Evolutionary conservation across 35 echinoderm and acorn worm species (phyloP), one percentile per base, ranked within the genome.

Genomic region (Lytechinus pictus): DNA sequence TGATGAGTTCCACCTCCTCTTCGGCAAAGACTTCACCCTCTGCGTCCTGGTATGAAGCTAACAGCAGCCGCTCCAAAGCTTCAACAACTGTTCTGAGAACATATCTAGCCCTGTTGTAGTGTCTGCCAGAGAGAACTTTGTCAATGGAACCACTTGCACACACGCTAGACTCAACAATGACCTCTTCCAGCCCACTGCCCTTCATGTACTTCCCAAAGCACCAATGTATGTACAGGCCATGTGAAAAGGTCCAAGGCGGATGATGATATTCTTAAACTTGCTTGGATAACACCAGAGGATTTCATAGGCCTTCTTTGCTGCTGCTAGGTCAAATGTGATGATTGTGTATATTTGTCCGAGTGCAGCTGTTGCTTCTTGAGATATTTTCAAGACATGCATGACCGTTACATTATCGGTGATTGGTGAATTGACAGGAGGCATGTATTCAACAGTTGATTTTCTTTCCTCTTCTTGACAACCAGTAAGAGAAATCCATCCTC

Each of bases 141-240:
- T 96, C 96, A 72, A 96, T 94, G 2, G 93, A 96, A 1, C 96
- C 96, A 89, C 96, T 96, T 89, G 96, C 96, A 91, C 96, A 96
- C 28, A 96, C 93, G 56, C 9, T 54, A 27, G 96, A 95, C 61
- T 96, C 96, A 54, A 91, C 54, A 1, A 94, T 19, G 14, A 94
- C 96, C 10, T 94, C 94, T 90, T 95, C 96, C 27, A 97, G 72
- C 28, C 95, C 96, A 92, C 96, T 97, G 7, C 96, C 94, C 61
- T 95, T 95, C 92, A 96, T 96, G 57, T 54, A 55, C 66, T 97
- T 97, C 94, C 96, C 27, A 97, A 79, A 28, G 96, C 96, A 95
- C 96, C 94, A 5, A 95, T 97, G 95, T 97, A 97, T 86, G 95
- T 44, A 89, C 96, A 97, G 57, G 96, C 95, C 95, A 96, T 96